Conservation (phyloP, 2,797 vertebrate genomes). For the Sebastolobus alascanus region DNA sequence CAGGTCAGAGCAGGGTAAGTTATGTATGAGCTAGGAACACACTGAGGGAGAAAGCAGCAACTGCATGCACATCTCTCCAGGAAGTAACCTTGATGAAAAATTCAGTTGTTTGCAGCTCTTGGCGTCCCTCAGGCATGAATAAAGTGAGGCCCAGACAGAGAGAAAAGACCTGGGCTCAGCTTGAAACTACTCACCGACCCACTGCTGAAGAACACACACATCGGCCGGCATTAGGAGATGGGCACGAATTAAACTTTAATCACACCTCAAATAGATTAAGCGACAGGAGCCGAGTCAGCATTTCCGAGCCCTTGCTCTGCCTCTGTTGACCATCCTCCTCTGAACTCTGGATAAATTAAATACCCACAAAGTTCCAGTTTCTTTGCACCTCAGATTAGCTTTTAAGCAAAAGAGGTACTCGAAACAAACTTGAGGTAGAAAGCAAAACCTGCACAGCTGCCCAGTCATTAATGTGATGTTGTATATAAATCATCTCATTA, state of each 20-base stretch:
- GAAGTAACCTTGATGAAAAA: constrained; percentile 88
- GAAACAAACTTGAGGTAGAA: constrained; percentile 25
- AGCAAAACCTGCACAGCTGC: constrained; percentile 31
- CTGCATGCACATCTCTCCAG: constrained; percentile 83
- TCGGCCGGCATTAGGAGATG: constrained; percentile 78
- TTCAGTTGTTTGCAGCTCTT: constrained; percentile 86
- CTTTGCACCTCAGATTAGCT: constrained; percentile 48
- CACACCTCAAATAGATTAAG: constrained; percentile 84
- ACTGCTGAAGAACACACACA: constrained; percentile 65
- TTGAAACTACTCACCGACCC: constrained; percentile 76
- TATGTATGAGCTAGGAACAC: constrained; percentile 81
- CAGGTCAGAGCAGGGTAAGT: constrained; percentile 79
- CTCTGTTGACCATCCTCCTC: constrained; percentile 67
- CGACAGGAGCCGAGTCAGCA: constrained; percentile 81
- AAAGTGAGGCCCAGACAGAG: constrained; percentile 82
- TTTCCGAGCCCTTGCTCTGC: constrained; percentile 64
- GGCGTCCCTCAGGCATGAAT: constrained; percentile 87
- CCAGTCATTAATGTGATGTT: constrained; percentile 27
- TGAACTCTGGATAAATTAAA: constrained; percentile 65
- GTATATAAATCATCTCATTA: constrained; percentile 34
- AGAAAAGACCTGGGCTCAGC: constrained; percentile 83
- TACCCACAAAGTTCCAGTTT: constrained; percentile 56
- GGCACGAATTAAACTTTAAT: constrained; percentile 86
- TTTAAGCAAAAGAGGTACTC: constrained; percentile 43
- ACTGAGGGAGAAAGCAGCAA: constrained; percentile 68